Conservation (phyloP, 2,797 vertebrate species). For the Hafferia zeledoni region DNA sequence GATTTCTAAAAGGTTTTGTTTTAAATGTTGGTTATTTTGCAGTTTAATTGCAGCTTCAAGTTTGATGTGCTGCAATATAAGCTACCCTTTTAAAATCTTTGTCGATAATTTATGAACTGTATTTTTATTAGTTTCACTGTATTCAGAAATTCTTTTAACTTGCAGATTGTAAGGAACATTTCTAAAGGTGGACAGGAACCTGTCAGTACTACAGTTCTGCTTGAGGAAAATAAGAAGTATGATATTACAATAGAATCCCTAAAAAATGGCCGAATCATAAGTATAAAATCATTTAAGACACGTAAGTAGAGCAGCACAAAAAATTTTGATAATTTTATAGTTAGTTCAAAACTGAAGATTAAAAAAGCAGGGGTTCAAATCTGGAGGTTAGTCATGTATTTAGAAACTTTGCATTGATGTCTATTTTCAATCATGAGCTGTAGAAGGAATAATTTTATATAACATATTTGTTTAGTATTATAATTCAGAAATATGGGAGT, state of each 20-base stretch:
- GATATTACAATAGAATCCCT: constrained; percentile 77
- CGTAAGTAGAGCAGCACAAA: constrained; percentile 71
- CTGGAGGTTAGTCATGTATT: neutral
- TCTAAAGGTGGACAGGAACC: constrained; percentile 62
- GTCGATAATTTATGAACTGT: neutral
- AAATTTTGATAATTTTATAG: neutral
- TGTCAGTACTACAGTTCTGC: constrained; percentile 69
- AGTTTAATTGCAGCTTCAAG: neutral
- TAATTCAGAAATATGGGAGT: neutral
- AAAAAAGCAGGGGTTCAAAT: neutral
- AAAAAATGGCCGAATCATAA: constrained; percentile 68
- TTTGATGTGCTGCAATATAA: neutral
- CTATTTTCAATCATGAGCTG: neutral
- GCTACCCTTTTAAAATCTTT: neutral
- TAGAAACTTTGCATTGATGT: neutral
- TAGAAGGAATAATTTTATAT: neutral
- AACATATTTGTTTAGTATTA: neutral
- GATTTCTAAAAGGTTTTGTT: neutral
- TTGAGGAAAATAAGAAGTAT: constrained; percentile 78
- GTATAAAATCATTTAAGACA: constrained; percentile 78
- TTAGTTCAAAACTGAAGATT: neutral
- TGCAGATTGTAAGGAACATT: constrained; percentile 76
- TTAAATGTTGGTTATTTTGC: neutral
- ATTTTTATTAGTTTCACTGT: neutral
- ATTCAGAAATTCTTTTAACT: constrained; percentile 27